Base-by-base conservation (phyloP, 2,888 invertebrate genomes). In the Lutraria lutraria region DNA sequence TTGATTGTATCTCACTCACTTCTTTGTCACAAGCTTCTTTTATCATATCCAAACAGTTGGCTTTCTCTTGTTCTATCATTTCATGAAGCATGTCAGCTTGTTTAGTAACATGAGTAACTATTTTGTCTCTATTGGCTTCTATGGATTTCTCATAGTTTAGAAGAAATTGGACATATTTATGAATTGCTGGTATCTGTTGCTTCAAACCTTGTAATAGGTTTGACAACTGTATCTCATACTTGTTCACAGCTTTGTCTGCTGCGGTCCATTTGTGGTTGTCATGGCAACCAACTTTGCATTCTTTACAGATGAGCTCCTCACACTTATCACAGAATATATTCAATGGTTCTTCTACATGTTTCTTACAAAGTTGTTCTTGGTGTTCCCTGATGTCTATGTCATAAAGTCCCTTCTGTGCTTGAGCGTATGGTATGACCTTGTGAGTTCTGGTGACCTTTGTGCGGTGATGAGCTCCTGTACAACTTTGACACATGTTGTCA, bases 381-480 rank as follows among this genome's bases (percentile, higher is more conserved):
- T 92, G 81, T n/a, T 89, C 88, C 31, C 96, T 90, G 54, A 96
- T 94, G 79, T 95, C 95, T 15, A 91, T 92, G 87, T 96, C 95
- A 84, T 95, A 95, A 1, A 94, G 88, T 10, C 96, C 95, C 54
- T 93, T 93, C 81, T 92, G 90, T 52, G 95, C 94, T 86, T 95
- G 94, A 52, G 87, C 81, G 83, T 94, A 94, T 6, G 95, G 93
- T 31, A 94, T 94, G 43, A 96, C 93, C 85, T 93, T 91, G 91
- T 96, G 96, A 81, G 87, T 84, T 53, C 96, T 91, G 4, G 96
- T 96, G 76, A 96, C 90, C 87, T 95, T 95, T 43, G 96, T 96
- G 25, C 94, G 92, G 0, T 92, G 91, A 90, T 96, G 96, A 0
- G 95, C 95, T 34, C 91, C 93, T 0, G 93, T 89, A 86, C 96